Conservation (phyloP, 2,888 invertebrate species). For the Drymonia ruficornis region DNA sequence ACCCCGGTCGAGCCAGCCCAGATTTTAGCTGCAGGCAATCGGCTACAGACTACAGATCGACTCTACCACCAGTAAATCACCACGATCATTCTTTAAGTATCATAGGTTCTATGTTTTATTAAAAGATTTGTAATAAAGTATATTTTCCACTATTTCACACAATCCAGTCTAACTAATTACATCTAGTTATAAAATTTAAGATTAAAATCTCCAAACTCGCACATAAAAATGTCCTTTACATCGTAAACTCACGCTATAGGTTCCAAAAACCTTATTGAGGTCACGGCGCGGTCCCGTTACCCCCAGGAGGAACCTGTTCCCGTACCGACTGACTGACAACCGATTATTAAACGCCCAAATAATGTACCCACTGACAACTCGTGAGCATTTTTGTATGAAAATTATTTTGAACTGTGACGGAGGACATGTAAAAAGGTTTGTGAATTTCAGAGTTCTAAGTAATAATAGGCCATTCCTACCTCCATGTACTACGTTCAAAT, state of each 20-base stretch:
- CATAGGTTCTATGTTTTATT: no score
- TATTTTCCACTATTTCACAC: neutral
- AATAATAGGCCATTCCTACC: no score
- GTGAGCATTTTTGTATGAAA: slow-evolving; percentile 21
- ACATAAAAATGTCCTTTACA: slow-evolving; percentile 26
- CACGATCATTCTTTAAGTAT: no score
- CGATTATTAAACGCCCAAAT: slow-evolving; percentile 31
- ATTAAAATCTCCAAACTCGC: neutral
- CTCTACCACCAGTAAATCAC: no score
- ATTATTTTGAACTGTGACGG: neutral
- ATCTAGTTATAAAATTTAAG: neutral
- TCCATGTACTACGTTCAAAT: no score
- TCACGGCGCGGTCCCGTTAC: slow-evolving; percentile 53
- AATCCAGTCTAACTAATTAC: neutral
- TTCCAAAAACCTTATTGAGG: slow-evolving; percentile 57
- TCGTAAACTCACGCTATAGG: slow-evolving; percentile 27
- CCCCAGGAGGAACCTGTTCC: slow-evolving; percentile 49
- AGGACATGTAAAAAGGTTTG: neutral
- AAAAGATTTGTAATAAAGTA: no score
- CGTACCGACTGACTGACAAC: slow-evolving; percentile 33
- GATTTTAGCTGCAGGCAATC: no score
- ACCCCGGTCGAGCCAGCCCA: no score
- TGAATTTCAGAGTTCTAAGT: no score
- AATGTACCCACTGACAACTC: slow-evolving; percentile 16
- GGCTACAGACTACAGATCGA: no score